Evolutionary conservation across 1,140 invertebrate genomes (phyloP), one percentile per base, ranked within the genome.

Genomic region (Triops longicaudatus): DNA sequence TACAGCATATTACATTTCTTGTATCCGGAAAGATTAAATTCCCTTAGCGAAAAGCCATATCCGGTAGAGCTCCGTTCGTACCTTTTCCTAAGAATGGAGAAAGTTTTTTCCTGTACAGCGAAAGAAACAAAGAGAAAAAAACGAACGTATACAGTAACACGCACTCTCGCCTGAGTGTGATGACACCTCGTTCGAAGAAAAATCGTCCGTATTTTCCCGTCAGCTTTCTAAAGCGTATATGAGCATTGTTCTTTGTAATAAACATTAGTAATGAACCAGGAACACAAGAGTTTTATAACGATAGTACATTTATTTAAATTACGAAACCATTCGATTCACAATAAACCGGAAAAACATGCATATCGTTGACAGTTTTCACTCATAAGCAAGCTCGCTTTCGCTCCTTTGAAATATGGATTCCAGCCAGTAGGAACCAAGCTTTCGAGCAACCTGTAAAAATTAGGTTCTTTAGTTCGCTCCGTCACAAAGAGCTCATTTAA

Each of bases 341-440:
- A 63, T 22, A 63, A 63, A 63, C 50, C 50, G 17, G 50, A 63
- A 7, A 63, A 63, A 63, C 50, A 63, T 1, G 50, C 17, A 22
- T 63, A 63, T 22, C 50, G 50, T 63, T 63, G 50, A 63, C 50
- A 63, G 17, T 63, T 63, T 63, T 63, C 50, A 63, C 50, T 63
- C 50, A 63, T 63, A 14, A 63, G 50, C 50, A 63, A 63, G 17
- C 50, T 63, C 50, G 50, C 50, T 22, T 63, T 63, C 10, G 50
- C 50, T 5, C 50, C 50, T 63, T 63, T 63, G 50, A 63, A 63
- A 17, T 63, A 63, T 14, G 50, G 50, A 63, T 63, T 63, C 50
- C 50, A 63, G 50, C 22, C 22, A 22, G 50, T 63, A 22, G 50
- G 50, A 63, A 63, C 50, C 1, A 63, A n/a, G 22, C 50, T 63